Evolutionary conservation across 2,888 invertebrate genomes (phyloP), one percentile per base, ranked within the genome.

Genomic region (Rotaria socialis): DNA sequence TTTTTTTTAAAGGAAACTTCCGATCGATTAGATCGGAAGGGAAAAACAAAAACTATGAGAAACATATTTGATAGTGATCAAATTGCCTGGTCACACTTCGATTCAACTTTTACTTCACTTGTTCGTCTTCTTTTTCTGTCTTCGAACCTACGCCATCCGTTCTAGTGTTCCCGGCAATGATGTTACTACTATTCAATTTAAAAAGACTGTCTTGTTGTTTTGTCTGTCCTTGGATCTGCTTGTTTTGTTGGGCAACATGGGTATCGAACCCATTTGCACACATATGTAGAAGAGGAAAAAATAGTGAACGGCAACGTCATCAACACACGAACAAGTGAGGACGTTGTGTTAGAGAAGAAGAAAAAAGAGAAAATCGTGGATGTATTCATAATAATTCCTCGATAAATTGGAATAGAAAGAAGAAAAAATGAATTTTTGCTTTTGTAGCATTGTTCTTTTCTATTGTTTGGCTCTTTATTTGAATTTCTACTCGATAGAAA

Each of bases 251-350:
- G 67, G 35, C 8, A 35, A 35, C 67, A 67, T 67, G 67, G 27
- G 35, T 35, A 41, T 67, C 67, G 67, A 67, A 67, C 19, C 35
- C 35, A 67, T 35, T 67, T 67, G 14, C 8, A 56, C 16, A 67
- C 4, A 56, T 35, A 67, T 35, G 35, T 67, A 35, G 35, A 41
- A 67, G 16, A 14, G 67, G 67, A 35, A 67, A 41, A 19, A 67
- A 67, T 67, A 67, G 67, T 67, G 67, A 67, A 19, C 19, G 35
- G 35, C 67, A 67, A 67, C 67, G 35, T 67, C 67, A 67, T 35
- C 19, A 67, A 67, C 35, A 35, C 35, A 35, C 35, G 67, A 67
- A 67, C 35, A 67, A 67, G 35, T 67, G 67, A 67, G 35, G 67
- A 67, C 67, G 67, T 67, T 5, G 35, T 35, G 35, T 35, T 16